Evolutionary conservation across 1,140 invertebrate genomes (phyloP), one percentile per base, ranked within the genome.

Genomic region (Zaprionus camerounensis): DNA sequence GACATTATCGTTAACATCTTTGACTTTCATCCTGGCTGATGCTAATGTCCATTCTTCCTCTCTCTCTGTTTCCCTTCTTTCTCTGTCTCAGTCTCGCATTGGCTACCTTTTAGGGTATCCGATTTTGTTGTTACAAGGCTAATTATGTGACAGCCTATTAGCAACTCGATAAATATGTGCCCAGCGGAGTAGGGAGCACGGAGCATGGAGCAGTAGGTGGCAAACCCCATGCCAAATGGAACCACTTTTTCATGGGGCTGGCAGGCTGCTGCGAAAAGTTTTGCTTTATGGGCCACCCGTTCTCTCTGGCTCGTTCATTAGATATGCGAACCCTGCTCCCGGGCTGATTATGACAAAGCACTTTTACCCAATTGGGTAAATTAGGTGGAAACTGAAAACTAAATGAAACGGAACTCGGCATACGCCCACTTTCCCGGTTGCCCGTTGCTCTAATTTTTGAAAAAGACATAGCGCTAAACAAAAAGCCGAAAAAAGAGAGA

Each of bases 321-420:
- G 84, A 88, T 88, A 88, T 88, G 85, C 85, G 85, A 88, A 88
- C 85, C 85, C 82, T 84, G 85, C 85, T 85, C 85, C 85, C 85
- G 85, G 84, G 78, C 85, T 88, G 85, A 88, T 88, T 88, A 88
- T 88, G 85, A 88, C 85, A 90, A 88, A 88, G 85, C 85, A 88
- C 85, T 90, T 88, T 88, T 88, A 83, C 85, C 85, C 85, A 88
- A 88, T 90, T 88, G 85, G 85, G 78, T 88, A 88, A 88, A 88
- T 88, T 88, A 88, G 85, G 85, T 88, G 85, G 85, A 88, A 88
- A 88, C 85, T 88, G 85, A 88, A 88, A 88, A 88, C 85, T 88
- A 88, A 88, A 88, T 88, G 85, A 90, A 88, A 88, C 84, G 84
- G 81, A 88, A 88, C 84, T 84, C 64, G 81, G 65, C 78, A 81